Base-by-base conservation (phyloP, 2,888 invertebrate genomes). In the Drosophila barbarae region DNA sequence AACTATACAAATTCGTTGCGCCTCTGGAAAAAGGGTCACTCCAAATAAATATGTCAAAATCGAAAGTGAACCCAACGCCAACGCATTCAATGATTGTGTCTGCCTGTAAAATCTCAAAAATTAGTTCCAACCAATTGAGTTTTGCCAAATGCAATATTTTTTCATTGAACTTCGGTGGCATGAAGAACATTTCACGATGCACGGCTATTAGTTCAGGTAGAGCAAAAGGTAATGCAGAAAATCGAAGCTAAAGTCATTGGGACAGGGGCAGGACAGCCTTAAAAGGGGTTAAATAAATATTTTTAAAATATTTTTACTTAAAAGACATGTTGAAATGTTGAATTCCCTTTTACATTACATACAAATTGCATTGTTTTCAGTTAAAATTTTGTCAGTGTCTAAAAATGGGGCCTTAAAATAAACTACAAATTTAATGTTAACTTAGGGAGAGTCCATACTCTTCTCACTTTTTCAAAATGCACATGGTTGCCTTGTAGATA, bases 401-500 rank as follows among this genome's bases (percentile, higher is more conserved):
- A 30, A 30, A 30, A 30, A 9, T 30, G 3, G 10, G 10, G 2
- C 30, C 6, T 7, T 39, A 15, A 15, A 21, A 13, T 21, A 8
- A 8, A 21, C 18, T 54, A 9, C 1, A 18, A 51, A 21, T 36
- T 36, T n/a, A 9, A 0, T 4, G 10, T 23, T 2, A 3, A 1
- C 1, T 18, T 12, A 18, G 3, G 3, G 23, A 12, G 38, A 18
- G 18, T 18, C 38, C 3, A 4, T 5, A 9, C 3, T 7, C 39
- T 15, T 1, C 50, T 90, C 87, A 91, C 70, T 90, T 87, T 83
- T 93, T 91, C 59, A 95, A 88, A 53, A 95, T 84, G 42, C 91
- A 91, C 52, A 91, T 90, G 9, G 93, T 95, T 35, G 96, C 96
- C 51, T 90, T 90, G 13, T 92, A 92, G 84, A 99, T 93, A 87